These are phyloP conservation scores for Coptodon rendalli DNA, from an alignment of 2,113 vertebrate genomes.

Conservation along the genomic window DNA sequence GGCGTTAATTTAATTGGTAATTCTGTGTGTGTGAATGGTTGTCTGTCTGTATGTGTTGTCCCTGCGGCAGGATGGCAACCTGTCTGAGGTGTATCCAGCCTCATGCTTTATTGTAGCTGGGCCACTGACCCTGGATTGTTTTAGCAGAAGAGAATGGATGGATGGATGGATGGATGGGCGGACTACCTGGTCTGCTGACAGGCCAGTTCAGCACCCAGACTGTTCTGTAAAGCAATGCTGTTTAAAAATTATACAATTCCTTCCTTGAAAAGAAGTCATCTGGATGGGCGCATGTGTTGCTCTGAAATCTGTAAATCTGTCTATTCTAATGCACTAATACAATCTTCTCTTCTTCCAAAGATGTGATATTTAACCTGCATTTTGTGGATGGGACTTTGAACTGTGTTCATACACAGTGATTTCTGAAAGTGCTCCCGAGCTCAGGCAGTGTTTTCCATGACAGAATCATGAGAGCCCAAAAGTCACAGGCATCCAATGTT, in stretches of 20 bases:
- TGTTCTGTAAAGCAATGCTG: not conserved
- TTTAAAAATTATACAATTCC: not conserved
- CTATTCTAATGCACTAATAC: not conserved
- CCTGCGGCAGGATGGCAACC: rapidly evolving
- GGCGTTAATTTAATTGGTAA: rapidly evolving
- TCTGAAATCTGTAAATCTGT: not conserved
- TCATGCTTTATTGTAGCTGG: rapidly evolving
- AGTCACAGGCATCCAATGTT: not conserved
- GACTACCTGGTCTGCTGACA: not conserved
- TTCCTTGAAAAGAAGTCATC: rapidly evolving
- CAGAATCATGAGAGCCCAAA: not conserved
- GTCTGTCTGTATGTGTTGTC: not conserved
- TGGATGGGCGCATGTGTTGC: not conserved
- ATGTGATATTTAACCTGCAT: not conserved
- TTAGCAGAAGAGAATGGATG: rapidly evolving
- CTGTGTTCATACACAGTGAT: not conserved
- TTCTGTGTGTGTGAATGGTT: not conserved
- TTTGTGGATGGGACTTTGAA: not conserved
- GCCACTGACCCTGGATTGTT: not conserved
- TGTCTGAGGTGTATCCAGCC: not conserved
- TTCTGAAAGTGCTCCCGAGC: not conserved
- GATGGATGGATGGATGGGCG: no score
- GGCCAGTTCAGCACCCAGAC: not conserved
- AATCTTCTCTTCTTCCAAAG: not conserved
- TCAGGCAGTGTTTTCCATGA: not conserved